A percentile compares a stretch with the other conserved stretches of the same genome.
Evolutionary conservation across 2,113 vertebrate genomes (phyloP).

Genomic region (cat (Felis catus)): F.catus_Fca126_mat1.0 CM031421.1:95098001-95098500

Average conservation of each 20-base stretch:
- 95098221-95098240: background rate
- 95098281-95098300: background rate
- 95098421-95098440: background rate
- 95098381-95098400: background rate
- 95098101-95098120: background rate
- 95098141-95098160: background rate
- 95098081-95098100: background rate
- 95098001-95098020: background rate
- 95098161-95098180: background rate
- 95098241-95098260: background rate
- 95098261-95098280: background rate
- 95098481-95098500: background rate
- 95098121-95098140: background rate
- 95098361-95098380: background rate
- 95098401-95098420: background rate
- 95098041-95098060: background rate
- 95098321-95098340: background rate
- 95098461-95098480: background rate
- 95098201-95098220: background rate
- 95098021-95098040: background rate
- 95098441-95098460: background rate
- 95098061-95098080: background rate
- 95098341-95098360: background rate
- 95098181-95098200: background rate
- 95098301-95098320: background rate